Conservation (phyloP, 2,113 vertebrate genomes). For the Pomatorhinus ruficollis region DNA sequence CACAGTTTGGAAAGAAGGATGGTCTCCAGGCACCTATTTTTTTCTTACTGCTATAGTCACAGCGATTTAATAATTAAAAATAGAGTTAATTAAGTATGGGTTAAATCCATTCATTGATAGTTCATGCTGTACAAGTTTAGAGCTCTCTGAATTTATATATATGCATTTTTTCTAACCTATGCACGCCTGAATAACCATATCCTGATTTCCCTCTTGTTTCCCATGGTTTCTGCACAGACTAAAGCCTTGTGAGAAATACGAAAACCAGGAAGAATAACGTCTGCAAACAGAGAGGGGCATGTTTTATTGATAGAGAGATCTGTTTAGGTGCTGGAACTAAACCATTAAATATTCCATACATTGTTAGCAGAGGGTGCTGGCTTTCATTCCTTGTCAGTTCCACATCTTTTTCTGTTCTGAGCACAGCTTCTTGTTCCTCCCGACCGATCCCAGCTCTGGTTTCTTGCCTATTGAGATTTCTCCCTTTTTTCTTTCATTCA, state of each 20-base stretch:
- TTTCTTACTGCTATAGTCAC: neutral
- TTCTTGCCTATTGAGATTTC: neutral
- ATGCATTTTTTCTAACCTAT: neutral
- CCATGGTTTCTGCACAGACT: neutral
- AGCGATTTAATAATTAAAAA: constrained; percentile 16
- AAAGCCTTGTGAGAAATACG: neutral
- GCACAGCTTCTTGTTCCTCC: neutral
- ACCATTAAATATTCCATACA: neutral
- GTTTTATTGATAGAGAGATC: neutral
- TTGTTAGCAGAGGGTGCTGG: neutral
- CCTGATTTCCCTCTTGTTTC: neutral
- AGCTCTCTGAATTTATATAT: neutral
- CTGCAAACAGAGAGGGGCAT: neutral
- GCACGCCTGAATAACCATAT: neutral
- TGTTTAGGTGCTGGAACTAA: neutral
- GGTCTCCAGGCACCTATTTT: neutral
- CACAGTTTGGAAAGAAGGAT: neutral
- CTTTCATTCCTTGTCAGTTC: neutral
- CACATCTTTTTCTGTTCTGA: neutral
- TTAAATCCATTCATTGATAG: neutral
- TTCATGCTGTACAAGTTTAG: neutral
- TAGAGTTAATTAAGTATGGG: neutral
- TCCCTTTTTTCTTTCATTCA: neutral
- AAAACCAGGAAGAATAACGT: neutral
- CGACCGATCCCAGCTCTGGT: neutral